phyloP scores from a whole-genome alignment of 2,888 invertebrate genomes.

The Cabera pusaria region DNA sequence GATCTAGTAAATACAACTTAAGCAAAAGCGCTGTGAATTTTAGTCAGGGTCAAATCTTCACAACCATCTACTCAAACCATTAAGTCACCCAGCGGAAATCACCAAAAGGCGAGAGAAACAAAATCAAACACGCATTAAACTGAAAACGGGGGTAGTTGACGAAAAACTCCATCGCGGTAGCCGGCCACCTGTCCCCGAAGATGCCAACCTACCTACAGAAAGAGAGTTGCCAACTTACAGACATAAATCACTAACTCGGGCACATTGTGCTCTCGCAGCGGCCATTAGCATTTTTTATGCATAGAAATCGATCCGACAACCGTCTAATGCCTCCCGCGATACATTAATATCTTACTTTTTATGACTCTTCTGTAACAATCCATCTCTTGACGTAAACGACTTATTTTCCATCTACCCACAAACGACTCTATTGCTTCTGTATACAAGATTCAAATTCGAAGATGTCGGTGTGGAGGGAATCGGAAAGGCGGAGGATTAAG shows the following conservation, averaged over 20 bases:
- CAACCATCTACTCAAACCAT: no score
- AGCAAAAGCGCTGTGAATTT: no score
- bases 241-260: conserved; percentile 75
- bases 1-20: no score
- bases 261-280: conserved; percentile 65
- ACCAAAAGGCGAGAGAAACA: conserved; percentile 5
- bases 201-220: conserved; percentile 44
- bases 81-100: neutral
- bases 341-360: conserved; percentile 84
- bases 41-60: no score
- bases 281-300: conserved; percentile 83
- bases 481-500: conserved; percentile 39
- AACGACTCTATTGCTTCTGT: conserved; percentile 11
- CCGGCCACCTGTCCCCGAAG: conserved; percentile 43
- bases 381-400: conserved; percentile 58
- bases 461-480: conserved; percentile 15
- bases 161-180: conserved; percentile 19
- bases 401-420: neutral
- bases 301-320: conserved; percentile 80
- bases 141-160: conserved; percentile 8
- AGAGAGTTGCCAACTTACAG: conserved; percentile 53
- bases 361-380: conserved; percentile 80
- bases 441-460: conserved; percentile 27
- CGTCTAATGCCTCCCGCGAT: conserved; percentile 83
- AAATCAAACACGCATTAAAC: conserved; percentile 21